Conservation (phyloP, 2,888 invertebrate species). For the Troilus luridus region DNA sequence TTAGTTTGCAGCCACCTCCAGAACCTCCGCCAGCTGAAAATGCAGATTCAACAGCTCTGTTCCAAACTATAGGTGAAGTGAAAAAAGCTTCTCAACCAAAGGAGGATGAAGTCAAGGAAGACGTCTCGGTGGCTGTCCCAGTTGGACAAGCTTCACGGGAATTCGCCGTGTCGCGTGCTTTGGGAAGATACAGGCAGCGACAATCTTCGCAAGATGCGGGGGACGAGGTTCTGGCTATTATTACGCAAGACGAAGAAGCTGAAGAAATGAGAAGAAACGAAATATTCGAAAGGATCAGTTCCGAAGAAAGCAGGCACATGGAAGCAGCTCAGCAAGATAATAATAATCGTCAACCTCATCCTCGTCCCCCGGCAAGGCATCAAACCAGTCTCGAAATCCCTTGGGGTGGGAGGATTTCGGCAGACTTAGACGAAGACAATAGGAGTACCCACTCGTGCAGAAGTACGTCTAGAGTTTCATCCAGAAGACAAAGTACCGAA, state of each 20-base stretch:
- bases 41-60: constrained; percentile 70
- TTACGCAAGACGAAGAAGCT: constrained; percentile 66
- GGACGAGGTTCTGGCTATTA: constrained; percentile 64
- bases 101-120: constrained; percentile 65
- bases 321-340: constrained; percentile 71
- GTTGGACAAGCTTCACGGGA: constrained; percentile 81
- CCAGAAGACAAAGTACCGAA: constrained; percentile 90
- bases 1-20: not conserved
- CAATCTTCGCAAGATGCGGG: constrained; percentile 78
- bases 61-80: constrained; percentile 82
- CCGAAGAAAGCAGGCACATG: constrained; percentile 65
- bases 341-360: constrained; percentile 74
- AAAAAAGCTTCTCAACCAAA: constrained; percentile 73
- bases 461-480: constrained; percentile 87
- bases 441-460: constrained; percentile 90
- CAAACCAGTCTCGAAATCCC: constrained; percentile 88
- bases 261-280: constrained; percentile 66
- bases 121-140: constrained; percentile 70
- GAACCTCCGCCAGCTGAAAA: constrained; percentile 50
- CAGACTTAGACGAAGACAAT: constrained; percentile 81
- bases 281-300: constrained; percentile 65
- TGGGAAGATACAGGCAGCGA: constrained; percentile 83
- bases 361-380: constrained; percentile 76
- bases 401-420: constrained; percentile 73
- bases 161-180: constrained; percentile 85